A percentile compares a stretch with the other conserved stretches of the same genome.
phyloP scores from a whole-genome alignment of 2,888 invertebrate genomes.

The Cybosia mesomella region DNA sequence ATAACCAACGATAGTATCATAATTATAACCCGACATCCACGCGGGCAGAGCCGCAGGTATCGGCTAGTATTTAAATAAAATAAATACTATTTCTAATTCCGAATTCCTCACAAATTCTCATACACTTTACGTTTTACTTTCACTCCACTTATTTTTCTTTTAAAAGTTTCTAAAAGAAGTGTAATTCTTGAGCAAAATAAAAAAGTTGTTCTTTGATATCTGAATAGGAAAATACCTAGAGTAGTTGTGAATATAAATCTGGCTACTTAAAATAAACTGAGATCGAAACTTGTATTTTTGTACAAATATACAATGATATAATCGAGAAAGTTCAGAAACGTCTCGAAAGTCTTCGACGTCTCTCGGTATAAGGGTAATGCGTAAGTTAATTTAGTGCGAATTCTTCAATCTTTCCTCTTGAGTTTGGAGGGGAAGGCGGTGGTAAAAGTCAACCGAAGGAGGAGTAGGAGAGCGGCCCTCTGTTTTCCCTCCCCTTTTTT shows the following conservation, averaged over 20 bases:
- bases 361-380: neutral
- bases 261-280: slow-evolving; percentile 27
- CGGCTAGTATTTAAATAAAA: neutral
- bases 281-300: slow-evolving; percentile 25
- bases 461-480: too few relatives aligned
- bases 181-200: slow-evolving; percentile 34
- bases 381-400: neutral
- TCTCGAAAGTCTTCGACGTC: neutral
- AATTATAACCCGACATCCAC: too few relatives aligned
- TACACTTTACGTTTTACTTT: slow-evolving; percentile 8
- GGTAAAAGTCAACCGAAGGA: too few relatives aligned
- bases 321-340: slow-evolving; percentile 7
- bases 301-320: slow-evolving; percentile 9
- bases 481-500: too few relatives aligned
- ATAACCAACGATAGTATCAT: too few relatives aligned
- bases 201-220: slow-evolving; percentile 42
- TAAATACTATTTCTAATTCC: slow-evolving; percentile 17
- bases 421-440: too few relatives aligned
- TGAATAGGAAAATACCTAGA: slow-evolving; percentile 32
- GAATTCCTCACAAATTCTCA: slow-evolving; percentile 31
- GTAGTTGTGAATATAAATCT: slow-evolving; percentile 39
- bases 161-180: slow-evolving; percentile 30
- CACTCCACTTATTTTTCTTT: slow-evolving; percentile 14
- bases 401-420: neutral
- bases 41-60: too few relatives aligned